These are phyloP conservation scores for Boloria euphrosyne DNA, from an alignment of 2,888 invertebrate genomes.

Conservation along the genomic window DNA sequence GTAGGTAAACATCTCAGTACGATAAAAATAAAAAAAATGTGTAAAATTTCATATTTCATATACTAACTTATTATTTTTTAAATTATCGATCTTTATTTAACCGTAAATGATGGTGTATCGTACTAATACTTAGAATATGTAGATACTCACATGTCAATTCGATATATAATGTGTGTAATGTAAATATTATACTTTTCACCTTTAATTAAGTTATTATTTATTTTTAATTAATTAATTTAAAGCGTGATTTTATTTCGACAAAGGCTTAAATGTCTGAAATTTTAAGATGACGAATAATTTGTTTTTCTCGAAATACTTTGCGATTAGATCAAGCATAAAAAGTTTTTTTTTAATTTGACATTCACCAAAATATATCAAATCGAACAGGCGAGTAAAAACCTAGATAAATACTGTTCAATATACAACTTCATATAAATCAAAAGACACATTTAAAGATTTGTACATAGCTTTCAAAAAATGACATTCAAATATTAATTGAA, in stretches of 20 bases:
- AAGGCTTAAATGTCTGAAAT: too few species aligned
- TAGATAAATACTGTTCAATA: slow-evolving; percentile 38
- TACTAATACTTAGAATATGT: slow-evolving; percentile 15
- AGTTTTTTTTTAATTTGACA: too few species aligned
- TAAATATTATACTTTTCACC: neutral
- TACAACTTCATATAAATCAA: neutral
- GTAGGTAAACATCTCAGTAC: slow-evolving; percentile 63
- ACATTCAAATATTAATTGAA: too few species aligned
- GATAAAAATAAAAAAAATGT: slow-evolving; percentile 46
- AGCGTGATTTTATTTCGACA: too few species aligned
- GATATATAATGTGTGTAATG: neutral
- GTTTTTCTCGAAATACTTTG: too few species aligned
- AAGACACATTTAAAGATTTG: neutral
- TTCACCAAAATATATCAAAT: too few species aligned
- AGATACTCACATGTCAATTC: slow-evolving; percentile 1
- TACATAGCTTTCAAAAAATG: too few species aligned
- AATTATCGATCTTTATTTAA: neutral
- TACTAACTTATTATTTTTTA: slow-evolving; percentile 25
- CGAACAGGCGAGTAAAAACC: too few species aligned
- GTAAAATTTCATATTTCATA: slow-evolving; percentile 40
- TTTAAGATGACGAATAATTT: too few species aligned
- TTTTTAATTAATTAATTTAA: too few species aligned
- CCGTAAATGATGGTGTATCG: slow-evolving; percentile 11
- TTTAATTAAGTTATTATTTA: neutral
- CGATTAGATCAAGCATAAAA: too few species aligned